Evolutionary conservation across 2,888 invertebrate species (phyloP), one percentile per base, ranked within the genome.

Genomic region (Pyrrhia umbra): DNA sequence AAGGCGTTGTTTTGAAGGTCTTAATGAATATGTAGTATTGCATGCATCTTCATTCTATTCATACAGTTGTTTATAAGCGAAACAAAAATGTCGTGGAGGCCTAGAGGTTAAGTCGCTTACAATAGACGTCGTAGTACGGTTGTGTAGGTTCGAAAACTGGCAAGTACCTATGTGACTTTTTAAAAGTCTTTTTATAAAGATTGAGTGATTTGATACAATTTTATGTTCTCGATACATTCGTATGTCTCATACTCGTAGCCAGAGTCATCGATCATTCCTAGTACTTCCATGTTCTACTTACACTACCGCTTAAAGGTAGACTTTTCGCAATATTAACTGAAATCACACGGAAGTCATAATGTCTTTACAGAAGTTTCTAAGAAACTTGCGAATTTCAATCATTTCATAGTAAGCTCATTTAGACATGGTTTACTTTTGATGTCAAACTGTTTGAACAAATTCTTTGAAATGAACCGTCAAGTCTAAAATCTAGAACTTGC

Each of bases 321-420:
- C 8, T 37, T 10, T 40, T 42, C 37, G 21, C n/a, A 18, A 57
- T 6, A 47, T 42, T 30, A 34, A 13, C 40, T 46, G 23, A 30
- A 51, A 51, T 39, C 6, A 27, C 25, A 27, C 43, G 58, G 54
- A 69, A 72, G 66, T 47, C 52, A 23, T 68, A 65, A 72, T 64
- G 58, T 25, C 15, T 50, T 47, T 30, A 50, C 43, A 20, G 27
- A 43, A 25, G 18, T 49, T 69, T 69, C 71, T 57, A 30, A 34
- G 68, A 72, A 68, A 15, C 5, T 57, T 16, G 67, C 25, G 23
- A 72, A 58, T 58, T 72, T 45, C 49, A 49, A 72, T 72, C 8
- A 49, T 66, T 69, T 72, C 52, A 72, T 58, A 54, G 49, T 65
- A 72, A 72, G 45, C 49, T 42, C 51, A 43, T 40, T 68, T 30